A percentile compares a stretch with the other conserved stretches of the same genome.
These are phyloP conservation scores for Stegostoma tigrinum DNA, from an alignment of 2,113 vertebrate genomes.

Conservation along the genomic window DNA sequence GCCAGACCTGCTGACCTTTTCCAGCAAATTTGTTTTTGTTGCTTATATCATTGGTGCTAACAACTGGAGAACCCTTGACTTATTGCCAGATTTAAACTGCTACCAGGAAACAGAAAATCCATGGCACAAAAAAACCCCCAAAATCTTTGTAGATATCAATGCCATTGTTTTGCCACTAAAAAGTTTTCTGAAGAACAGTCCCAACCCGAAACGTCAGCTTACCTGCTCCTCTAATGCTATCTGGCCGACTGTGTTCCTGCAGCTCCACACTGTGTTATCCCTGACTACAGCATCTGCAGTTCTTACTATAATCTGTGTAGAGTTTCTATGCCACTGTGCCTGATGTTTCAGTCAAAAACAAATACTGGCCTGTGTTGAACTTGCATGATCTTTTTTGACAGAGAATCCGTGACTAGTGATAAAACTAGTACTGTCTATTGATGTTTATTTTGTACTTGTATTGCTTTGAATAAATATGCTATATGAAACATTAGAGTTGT, in stretches of 20 bases:
- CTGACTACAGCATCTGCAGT: too few relatives aligned
- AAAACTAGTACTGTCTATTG: not conserved
- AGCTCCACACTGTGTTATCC: too few relatives aligned
- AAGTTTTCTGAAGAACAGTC: too few relatives aligned
- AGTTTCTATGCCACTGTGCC: not conserved
- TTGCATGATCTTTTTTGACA: not conserved
- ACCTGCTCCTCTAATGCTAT: too few relatives aligned
- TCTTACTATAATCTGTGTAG: not conserved
- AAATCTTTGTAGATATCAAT: not conserved
- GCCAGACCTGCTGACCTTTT: too few relatives aligned
- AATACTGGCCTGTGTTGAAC: not conserved
- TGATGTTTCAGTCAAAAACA: not conserved
- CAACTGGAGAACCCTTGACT: not conserved
- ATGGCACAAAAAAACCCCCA: not conserved
- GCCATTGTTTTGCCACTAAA: not conserved
- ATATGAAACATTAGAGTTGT: constrained; percentile 11
- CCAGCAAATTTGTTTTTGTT: too few relatives aligned
- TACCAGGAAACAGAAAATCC: not conserved
- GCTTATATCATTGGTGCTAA: not conserved
- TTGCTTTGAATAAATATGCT: not conserved
- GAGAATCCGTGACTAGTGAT: not conserved
- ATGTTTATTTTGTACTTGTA: constrained; percentile 28
- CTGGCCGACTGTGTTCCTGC: too few relatives aligned
- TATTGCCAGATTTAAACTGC: not conserved
- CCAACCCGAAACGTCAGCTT: too few relatives aligned